Conservation (phyloP, 1,140 invertebrate species). For the Drosophila miranda region DNA sequence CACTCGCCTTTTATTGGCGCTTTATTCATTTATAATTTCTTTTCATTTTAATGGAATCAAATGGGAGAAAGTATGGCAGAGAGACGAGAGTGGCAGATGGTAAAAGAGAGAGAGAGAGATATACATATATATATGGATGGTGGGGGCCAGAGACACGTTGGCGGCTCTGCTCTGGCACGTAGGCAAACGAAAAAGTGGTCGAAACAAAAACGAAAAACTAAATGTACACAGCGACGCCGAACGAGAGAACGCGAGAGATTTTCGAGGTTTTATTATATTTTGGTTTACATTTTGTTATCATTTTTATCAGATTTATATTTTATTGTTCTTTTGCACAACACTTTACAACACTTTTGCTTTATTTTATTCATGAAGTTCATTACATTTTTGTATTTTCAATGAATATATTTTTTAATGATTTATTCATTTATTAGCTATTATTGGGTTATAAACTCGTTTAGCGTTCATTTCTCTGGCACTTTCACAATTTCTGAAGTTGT, state of each 20-base stretch:
- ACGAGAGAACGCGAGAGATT: constrained; percentile 2
- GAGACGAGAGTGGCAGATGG: constrained; percentile 6
- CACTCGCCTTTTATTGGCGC: constrained; percentile 3
- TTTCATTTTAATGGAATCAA: constrained; percentile 7
- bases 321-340: constrained; percentile 57
- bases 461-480: constrained; percentile 38
- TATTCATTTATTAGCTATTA: not conserved
- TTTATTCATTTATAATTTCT: constrained; percentile 30
- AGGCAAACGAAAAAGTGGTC: constrained; percentile 61
- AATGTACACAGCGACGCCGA: constrained; percentile 58
- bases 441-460: not conserved
- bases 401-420: no score
- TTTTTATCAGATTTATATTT: not conserved
- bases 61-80: constrained; percentile 1
- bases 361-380: constrained; percentile 14
- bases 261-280: constrained; percentile 5
- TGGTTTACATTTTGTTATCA: constrained; percentile 9
- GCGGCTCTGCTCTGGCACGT: constrained; percentile 49
- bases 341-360: constrained; percentile 11
- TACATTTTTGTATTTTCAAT: constrained; percentile 4
- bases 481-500: constrained; percentile 21
- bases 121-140: constrained; percentile 16
- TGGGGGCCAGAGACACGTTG: constrained; percentile 37
- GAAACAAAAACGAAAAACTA: constrained; percentile 43
- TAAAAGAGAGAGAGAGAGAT: constrained; percentile 7